phyloP scores from a whole-genome alignment of 2,888 invertebrate genomes.

The Pseudoips prasinana region DNA sequence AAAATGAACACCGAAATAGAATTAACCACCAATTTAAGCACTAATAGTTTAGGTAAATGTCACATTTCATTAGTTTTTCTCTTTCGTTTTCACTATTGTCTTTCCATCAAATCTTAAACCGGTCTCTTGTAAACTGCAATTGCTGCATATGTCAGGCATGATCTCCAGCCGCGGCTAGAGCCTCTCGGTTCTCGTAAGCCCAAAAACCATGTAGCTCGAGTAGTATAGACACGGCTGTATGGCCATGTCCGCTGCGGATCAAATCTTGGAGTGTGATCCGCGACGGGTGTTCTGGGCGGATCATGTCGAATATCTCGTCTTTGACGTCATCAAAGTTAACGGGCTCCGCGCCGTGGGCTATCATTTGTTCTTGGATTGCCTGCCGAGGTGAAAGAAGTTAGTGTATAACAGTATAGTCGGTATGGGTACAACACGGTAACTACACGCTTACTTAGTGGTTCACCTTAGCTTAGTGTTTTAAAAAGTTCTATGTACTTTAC shows the following conservation, averaged over 20 bases:
- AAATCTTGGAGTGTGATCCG: slow-evolving; percentile 93
- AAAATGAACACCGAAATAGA: too few species aligned
- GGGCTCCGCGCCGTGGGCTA: slow-evolving; percentile 92
- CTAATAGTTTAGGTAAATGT: too few species aligned
- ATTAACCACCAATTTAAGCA: too few species aligned
- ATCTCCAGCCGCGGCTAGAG: slow-evolving; percentile 86
- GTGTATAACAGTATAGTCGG: background rate
- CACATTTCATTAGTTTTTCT: too few species aligned
- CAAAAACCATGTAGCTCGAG: slow-evolving; percentile 98
- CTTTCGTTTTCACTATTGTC: too few species aligned
- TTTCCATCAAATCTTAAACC: slow-evolving; percentile 26
- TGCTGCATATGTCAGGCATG: slow-evolving; percentile 56
- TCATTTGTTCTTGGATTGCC: slow-evolving; percentile 96
- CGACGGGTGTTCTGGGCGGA: slow-evolving; percentile 91
- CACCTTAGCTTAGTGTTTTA: too few species aligned
- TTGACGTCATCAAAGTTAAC: slow-evolving; percentile 97
- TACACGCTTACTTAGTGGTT: too few species aligned
- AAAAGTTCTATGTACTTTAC: too few species aligned
- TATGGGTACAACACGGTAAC: too few species aligned
- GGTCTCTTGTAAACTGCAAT: slow-evolving; percentile 32
- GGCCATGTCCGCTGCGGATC: slow-evolving; percentile 93
- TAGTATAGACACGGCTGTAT: slow-evolving; percentile 95
- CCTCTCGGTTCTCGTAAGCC: slow-evolving; percentile 97
- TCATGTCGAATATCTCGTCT: slow-evolving; percentile 99
- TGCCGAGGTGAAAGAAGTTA: slow-evolving; percentile 53